phyloP scores from a whole-genome alignment of 2,113 vertebrate species.

The Procavia capensis region DNA sequence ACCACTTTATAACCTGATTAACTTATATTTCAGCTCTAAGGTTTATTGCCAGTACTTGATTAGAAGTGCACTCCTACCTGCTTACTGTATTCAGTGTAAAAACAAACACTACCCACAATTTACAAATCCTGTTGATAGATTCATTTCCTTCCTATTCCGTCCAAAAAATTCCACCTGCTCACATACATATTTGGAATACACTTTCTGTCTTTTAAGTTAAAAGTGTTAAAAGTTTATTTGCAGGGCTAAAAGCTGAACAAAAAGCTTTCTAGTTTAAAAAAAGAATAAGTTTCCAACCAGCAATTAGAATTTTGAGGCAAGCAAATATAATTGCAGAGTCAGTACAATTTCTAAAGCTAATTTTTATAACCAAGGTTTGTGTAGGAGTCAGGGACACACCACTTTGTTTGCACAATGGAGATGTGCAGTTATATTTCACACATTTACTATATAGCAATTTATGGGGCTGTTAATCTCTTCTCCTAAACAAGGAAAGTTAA shows the following conservation, averaged over 20 bases:
- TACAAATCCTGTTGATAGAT: background rate
- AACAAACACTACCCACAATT: background rate
- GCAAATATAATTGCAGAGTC: constrained; percentile 31
- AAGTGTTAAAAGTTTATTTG: background rate
- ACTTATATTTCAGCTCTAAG: background rate
- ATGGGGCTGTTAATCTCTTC: constrained; percentile 86
- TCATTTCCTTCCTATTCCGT: background rate
- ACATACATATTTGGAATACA: background rate
- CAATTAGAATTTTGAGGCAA: constrained; percentile 39
- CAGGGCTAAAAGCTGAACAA: background rate
- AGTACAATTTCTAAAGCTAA: constrained; percentile 58
- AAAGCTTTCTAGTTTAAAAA: constrained; percentile 11
- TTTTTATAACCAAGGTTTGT: constrained; percentile 29
- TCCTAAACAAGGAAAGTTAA: constrained; percentile 88
- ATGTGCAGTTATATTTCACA: constrained; percentile 79
- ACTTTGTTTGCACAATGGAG: constrained; percentile 78
- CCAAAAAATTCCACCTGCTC: background rate
- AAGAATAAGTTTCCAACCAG: background rate
- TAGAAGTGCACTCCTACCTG: background rate
- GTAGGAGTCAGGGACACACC: background rate
- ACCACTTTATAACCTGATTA: background rate
- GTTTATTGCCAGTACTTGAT: background rate
- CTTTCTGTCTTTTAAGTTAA: background rate
- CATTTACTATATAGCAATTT: constrained; percentile 84
- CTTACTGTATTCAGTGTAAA: background rate